Evolutionary conservation across 2,113 vertebrate species (phyloP), one percentile per base, ranked within the genome.

Genomic region (Podarcis muralis): DNA sequence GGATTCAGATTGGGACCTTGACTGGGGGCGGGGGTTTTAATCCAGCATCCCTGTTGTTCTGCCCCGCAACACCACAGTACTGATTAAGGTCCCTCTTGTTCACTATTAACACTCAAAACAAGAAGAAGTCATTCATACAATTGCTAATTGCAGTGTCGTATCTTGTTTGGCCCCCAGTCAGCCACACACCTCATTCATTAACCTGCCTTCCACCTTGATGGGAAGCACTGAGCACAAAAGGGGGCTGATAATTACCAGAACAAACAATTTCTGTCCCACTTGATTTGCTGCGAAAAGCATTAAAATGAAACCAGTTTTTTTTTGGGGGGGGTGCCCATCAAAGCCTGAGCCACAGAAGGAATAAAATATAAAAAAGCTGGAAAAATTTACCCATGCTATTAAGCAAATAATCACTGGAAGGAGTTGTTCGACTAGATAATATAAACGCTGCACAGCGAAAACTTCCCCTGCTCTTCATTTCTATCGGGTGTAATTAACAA

Each of bases 401-500:
- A 89, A 68, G 13, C 16, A 84, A 90, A 90, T 62, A 18, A 89
- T 81, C 81, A 83, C 6, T 12, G 71, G 90, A 87, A 90, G 79
- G 53, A n/a, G 43, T 74, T 86, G 71, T 87, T 82, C 57, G 27
- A 83, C 35, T 66, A 89, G 18, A 79, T 93, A 87, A 66, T 32
- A 43, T 22, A 40, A 86, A 84, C 25, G 48, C 48, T 62, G 68
- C 72, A 6, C 0, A 69, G 83, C 76, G 40, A 62, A 87, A 81
- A 35, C 89, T 62, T 91, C 83, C 81, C 53, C 9, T 7, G 80
- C 92, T 85, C 90, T 92, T 92, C 83, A 62, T 82, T 91, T 90
- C 89, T 92, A 91, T 90, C 89, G 88, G 85, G 72, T 79, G n/a
- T 94, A 95, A 96, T 95, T 94, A 96, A 94, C 93, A 94, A 93